Percentiles rank a stretch among this genome's conserved stretches.
phyloP scores from a whole-genome alignment of 2,797 vertebrate genomes.

The Denticeps clupeoides region DNA sequence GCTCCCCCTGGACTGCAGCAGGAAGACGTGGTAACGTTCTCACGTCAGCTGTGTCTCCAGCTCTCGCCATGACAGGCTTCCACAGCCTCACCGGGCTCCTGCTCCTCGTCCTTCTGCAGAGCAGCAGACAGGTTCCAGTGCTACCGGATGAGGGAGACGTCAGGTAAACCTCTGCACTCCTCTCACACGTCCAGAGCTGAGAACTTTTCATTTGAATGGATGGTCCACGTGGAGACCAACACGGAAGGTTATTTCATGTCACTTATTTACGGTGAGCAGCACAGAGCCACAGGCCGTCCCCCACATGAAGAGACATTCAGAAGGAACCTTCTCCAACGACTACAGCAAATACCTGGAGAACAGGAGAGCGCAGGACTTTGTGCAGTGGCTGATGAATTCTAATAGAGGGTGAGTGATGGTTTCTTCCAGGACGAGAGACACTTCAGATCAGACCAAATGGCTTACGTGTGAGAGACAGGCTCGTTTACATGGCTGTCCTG shows the following conservation, averaged over 20 bases:
- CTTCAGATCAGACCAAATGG: no score
- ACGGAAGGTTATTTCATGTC: no score
- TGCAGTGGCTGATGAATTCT: constrained; percentile 89
- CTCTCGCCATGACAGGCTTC: constrained; percentile 67
- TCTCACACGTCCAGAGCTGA: no score
- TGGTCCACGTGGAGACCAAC: no score
- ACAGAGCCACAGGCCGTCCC: constrained; percentile 54
- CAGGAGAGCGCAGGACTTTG: constrained; percentile 82
- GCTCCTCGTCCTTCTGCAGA: constrained; percentile 70
- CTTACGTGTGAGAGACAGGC: no score
- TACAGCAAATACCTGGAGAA: constrained; percentile 96
- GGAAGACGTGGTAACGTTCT: no score
- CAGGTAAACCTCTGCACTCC: no score
- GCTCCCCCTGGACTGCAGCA: no score
- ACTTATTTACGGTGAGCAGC: no score
- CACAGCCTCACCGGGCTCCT: constrained; percentile 65
- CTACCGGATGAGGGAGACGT: constrained; percentile 63
- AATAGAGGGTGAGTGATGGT: constrained; percentile 87
- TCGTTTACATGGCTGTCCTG: no score
- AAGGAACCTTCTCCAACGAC: constrained; percentile 95
- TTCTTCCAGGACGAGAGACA: no score
- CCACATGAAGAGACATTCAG: constrained; percentile 83
- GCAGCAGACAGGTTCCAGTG: constrained; percentile 77
- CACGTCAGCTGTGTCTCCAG: constrained; percentile 18
- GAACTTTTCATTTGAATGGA: no score